Percentiles rank a stretch among this genome's conserved stretches.
Conservation (phyloP, 2,888 invertebrate genomes). For the Charanyca ferruginea region DNA sequence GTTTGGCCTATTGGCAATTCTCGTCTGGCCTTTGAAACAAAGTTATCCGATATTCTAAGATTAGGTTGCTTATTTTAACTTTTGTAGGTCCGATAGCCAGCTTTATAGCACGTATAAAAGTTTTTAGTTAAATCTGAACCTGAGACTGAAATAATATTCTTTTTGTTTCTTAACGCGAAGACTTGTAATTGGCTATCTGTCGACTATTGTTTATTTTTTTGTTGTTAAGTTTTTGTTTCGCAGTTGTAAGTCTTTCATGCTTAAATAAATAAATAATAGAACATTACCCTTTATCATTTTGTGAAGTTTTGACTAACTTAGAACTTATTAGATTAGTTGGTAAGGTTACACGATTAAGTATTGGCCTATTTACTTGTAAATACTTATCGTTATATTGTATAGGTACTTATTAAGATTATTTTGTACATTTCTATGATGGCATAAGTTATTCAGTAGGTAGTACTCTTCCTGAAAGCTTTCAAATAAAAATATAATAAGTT, state of each 20-base stretch:
- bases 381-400: too few species aligned
- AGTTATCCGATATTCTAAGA: slow-evolving; percentile 14
- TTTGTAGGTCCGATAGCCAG: slow-evolving; percentile 5
- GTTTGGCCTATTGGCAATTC: not conserved
- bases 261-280: too few species aligned
- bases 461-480: slow-evolving; percentile 14
- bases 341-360: not conserved
- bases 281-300: too few species aligned
- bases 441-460: slow-evolving; percentile 18
- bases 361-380: not conserved
- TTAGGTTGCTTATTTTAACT: slow-evolving; percentile 27
- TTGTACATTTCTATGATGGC: slow-evolving; percentile 1
- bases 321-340: too few species aligned
- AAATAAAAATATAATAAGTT: slow-evolving; percentile 17
- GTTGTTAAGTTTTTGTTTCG: too few species aligned
- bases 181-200: too few species aligned
- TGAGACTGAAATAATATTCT: not conserved
- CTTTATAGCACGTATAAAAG: not conserved
- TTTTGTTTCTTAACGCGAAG: too few species aligned
- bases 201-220: too few species aligned
- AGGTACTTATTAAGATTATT: not conserved
- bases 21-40: slow-evolving; percentile 18
- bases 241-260: too few species aligned
- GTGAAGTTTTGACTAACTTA: too few species aligned
- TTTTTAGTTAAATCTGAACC: not conserved